phyloP scores from a whole-genome alignment of 2,888 invertebrate species.

The Leptinotarsa haldemani region DNA sequence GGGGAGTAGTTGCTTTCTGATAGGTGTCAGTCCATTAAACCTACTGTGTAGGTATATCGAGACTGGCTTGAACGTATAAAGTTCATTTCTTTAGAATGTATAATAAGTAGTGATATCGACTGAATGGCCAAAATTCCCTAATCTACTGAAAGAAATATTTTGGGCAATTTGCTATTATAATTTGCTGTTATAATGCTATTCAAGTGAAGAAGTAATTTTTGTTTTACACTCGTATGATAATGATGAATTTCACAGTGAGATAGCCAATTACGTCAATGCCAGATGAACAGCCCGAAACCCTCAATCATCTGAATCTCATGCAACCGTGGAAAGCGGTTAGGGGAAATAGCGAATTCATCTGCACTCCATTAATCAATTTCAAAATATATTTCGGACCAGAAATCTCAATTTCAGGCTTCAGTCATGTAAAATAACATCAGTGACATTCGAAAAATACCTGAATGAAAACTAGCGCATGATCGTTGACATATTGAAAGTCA shows the following conservation, averaged over 20 bases:
- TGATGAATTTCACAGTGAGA: constrained; percentile 8
- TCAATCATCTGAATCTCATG: constrained; percentile 13
- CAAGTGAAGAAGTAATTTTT: not conserved
- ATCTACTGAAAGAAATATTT: no score
- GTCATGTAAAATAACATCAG: constrained; percentile 24
- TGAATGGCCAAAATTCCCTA: no score
- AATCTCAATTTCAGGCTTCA: constrained; percentile 25
- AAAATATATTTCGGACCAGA: constrained; percentile 12
- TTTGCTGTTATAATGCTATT: no score
- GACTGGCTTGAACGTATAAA: no score
- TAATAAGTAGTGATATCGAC: no score
- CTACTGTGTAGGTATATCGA: no score
- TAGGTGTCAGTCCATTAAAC: no score
- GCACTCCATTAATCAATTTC: constrained; percentile 25
- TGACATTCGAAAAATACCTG: constrained; percentile 4
- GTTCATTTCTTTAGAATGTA: no score
- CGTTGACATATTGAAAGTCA: no score
- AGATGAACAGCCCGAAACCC: constrained; percentile 17
- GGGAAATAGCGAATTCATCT: constrained; percentile 26
- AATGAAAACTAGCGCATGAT: not conserved
- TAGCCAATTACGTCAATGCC: constrained; percentile 16
- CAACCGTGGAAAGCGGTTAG: constrained; percentile 16
- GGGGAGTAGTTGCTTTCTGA: no score
- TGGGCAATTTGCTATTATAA: no score
- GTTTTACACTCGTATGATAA: not conserved